Evolutionary conservation across 2,113 vertebrate species (phyloP).

Genomic region (Cottus gobio): DNA sequence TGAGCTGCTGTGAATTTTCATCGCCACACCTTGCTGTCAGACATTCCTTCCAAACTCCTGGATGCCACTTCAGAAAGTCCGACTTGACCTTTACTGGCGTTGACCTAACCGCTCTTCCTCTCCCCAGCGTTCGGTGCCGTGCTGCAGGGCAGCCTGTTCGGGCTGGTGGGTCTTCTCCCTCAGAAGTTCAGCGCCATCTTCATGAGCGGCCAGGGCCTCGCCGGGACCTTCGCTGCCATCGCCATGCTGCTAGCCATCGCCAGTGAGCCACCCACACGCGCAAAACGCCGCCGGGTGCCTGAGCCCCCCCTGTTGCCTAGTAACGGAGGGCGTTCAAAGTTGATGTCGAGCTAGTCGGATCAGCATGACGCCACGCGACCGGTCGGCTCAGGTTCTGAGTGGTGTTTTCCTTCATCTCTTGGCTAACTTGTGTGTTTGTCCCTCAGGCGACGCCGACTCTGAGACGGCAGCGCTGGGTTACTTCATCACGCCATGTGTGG

Average conservation of each 20-base stretch:
- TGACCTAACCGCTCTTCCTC: neutral
- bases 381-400: neutral
- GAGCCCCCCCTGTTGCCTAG: conserved; percentile 37
- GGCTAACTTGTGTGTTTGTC: conserved; percentile 9
- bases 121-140: conserved; percentile 86
- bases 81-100: neutral
- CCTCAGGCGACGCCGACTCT: conserved; percentile 79
- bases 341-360: conserved; percentile 10
- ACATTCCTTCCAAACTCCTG: neutral
- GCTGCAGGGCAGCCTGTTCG: conserved; percentile 89
- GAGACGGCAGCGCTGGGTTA: conserved; percentile 87
- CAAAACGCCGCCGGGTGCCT: neutral
- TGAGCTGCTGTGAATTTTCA: no score
- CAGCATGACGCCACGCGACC: neutral
- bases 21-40: no score
- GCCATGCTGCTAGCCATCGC: conserved; percentile 89
- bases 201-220: conserved; percentile 91
- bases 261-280: conserved; percentile 81
- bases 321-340: conserved; percentile 40
- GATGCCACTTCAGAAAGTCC: neutral
- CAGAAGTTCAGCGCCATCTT: conserved; percentile 88
- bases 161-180: conserved; percentile 87
- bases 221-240: conserved; percentile 88
- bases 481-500: conserved; percentile 90
- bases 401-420: neutral